These are phyloP conservation scores for Melieria omissa DNA, from an alignment of 2,888 invertebrate species.

Conservation along the genomic window DNA sequence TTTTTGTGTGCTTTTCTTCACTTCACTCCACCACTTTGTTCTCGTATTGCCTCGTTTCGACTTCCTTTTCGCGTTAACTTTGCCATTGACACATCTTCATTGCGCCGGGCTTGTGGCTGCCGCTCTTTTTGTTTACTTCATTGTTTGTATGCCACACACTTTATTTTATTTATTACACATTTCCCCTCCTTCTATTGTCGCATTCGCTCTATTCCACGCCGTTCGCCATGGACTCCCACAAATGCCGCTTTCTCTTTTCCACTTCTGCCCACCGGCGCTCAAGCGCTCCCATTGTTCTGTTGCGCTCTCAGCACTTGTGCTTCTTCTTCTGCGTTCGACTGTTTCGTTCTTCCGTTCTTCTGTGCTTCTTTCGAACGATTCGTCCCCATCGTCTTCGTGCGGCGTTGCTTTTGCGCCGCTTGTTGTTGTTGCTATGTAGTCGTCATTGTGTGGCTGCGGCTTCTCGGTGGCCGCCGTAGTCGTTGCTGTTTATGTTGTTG, in stretches of 20 bases:
- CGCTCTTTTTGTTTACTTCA: too few relatives aligned
- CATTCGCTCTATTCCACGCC: neutral
- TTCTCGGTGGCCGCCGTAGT: constrained; percentile 21
- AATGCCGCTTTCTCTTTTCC: neutral
- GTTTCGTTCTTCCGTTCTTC: constrained; percentile 6
- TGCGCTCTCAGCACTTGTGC: neutral
- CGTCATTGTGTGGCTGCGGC: constrained; percentile 5
- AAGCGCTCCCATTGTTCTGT: neutral
- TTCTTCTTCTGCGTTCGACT: neutral
- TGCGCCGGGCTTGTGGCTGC: too few relatives aligned
- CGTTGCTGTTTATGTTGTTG: constrained; percentile 23
- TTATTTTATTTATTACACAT: too few relatives aligned
- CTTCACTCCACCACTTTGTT: too few relatives aligned
- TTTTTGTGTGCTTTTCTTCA: too few relatives aligned
- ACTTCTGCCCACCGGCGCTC: neutral
- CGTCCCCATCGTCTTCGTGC: constrained; percentile 3
- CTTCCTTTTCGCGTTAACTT: too few relatives aligned
- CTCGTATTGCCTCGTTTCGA: too few relatives aligned
- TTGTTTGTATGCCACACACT: too few relatives aligned
- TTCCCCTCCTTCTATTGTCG: neutral
- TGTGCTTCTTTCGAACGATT: neutral
- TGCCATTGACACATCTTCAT: too few relatives aligned
- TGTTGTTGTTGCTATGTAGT: constrained; percentile 11
- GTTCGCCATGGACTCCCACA: neutral
- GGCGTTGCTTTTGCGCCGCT: neutral